Evolutionary conservation across 2,888 invertebrate species (phyloP), one percentile per base, ranked within the genome.

Genomic region (Drosophila differens): DNA sequence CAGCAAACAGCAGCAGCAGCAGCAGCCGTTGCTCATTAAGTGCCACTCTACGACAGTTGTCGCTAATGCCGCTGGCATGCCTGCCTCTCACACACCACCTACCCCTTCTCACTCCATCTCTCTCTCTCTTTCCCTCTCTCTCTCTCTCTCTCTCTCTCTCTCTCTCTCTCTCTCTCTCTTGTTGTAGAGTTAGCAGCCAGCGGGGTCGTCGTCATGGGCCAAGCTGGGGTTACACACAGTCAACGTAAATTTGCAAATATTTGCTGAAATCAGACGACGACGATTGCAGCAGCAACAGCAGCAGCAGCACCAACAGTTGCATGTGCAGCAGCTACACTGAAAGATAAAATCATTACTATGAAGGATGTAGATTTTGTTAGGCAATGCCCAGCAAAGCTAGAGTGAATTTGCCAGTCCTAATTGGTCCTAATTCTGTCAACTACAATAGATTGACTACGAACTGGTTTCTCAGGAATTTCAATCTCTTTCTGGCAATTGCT

Each of bases 31-130:
- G 90, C 85, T 86, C 85, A 86, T 86, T 86, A 90, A 86, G 85
- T 86, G 85, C 90, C 90, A 86, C 85, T 86, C 90, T 81, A 87
- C 85, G 85, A 89, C 88, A 89, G 85, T 85, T 85, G 85, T 85
- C 90, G 85, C 85, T 85, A 87, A 88, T 85, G 90, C 85, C 82
- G 72, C 89, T 85, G 70, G 81, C 70, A 76, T 82, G 76, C 70
- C 67, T 57, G 33, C 58, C 69, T 47, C 70, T 53, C 51, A 35
- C 55, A 68, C 16, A 37, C 16, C 39, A 10, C 49, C 25, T 16
- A 25, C 30, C 57, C 9, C 28, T 3, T 25, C 32, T 39, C 37
- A 7, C 16, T 12, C 25, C 14, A 22, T 44, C 22, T 32, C 32
- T 39, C 30, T 25, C 22, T 12, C 14, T 14, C 19, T 44, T n/a